phyloP scores from a whole-genome alignment of 2,113 vertebrate species.

The Antidorcas marsupialis region DNA sequence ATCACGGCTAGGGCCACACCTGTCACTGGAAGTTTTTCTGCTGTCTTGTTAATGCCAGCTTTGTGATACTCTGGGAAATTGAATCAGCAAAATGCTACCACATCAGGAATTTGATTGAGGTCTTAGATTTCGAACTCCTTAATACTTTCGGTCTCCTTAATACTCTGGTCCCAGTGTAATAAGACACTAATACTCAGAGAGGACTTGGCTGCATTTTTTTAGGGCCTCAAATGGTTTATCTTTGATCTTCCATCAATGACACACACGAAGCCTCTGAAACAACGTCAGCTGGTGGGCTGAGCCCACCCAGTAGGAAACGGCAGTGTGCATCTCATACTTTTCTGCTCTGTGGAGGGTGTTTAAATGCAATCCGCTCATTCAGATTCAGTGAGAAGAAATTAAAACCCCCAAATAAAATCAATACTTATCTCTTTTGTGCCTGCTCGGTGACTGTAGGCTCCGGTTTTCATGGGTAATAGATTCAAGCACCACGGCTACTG shows the following conservation, averaged over 20 bases:
- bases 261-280: neutral
- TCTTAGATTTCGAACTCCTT: neutral
- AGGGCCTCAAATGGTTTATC: neutral
- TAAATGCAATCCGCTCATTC: slow-evolving; percentile 17
- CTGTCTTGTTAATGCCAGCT: neutral
- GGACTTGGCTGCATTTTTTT: slow-evolving; percentile 5
- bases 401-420: slow-evolving; percentile 69
- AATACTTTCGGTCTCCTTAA: neutral
- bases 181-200: neutral
- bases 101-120: neutral
- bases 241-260: slow-evolving; percentile 1
- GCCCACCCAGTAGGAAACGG: rapidly evolving
- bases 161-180: neutral
- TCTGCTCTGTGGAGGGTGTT: neutral
- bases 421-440: slow-evolving; percentile 58
- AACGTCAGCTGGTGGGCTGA: neutral
- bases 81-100: neutral
- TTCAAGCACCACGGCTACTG: slow-evolving; percentile 10
- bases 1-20: neutral
- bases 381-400: slow-evolving; percentile 64
- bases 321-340: neutral
- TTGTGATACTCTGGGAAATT: rapidly evolving
- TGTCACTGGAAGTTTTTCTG: neutral
- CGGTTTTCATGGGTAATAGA: slow-evolving; percentile 55
- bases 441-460: slow-evolving; percentile 48